A percentile compares a stretch with the other conserved stretches of the same genome.
Conservation (phyloP, 2,888 invertebrate genomes). For the Acrocera orbiculus region DNA sequence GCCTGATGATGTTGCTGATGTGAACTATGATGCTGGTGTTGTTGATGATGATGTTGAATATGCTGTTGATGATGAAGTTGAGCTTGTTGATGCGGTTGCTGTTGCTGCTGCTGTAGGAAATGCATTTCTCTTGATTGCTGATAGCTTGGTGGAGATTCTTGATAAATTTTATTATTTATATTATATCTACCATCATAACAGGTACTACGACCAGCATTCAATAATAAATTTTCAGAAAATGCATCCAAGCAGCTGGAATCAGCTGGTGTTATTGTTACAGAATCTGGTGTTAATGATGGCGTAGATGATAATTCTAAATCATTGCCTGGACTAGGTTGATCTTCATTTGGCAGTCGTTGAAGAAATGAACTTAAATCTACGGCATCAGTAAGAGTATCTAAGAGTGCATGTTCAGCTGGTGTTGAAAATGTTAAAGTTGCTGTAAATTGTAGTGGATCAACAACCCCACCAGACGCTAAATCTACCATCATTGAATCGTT, state of each 20-base stretch:
- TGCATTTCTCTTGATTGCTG: slow-evolving; percentile 43
- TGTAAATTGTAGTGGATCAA: slow-evolving; percentile 67
- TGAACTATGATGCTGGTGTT: slow-evolving; percentile 15
- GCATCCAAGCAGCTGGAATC: slow-evolving; percentile 47
- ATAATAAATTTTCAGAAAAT: slow-evolving; percentile 56
- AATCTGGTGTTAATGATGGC: slow-evolving; percentile 53
- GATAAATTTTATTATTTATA: slow-evolving; percentile 13
- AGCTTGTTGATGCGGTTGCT: slow-evolving; percentile 34
- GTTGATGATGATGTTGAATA: slow-evolving; percentile 17
- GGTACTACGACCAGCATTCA: slow-evolving; percentile 17
- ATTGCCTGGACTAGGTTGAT: slow-evolving; percentile 38
- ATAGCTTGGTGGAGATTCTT: slow-evolving; percentile 39
- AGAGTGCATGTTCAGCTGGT: slow-evolving; percentile 55
- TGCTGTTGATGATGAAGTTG: slow-evolving; percentile 47
- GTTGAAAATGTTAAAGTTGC: slow-evolving; percentile 65
- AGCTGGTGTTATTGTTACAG: slow-evolving; percentile 34
- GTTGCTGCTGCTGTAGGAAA: slow-evolving; percentile 38
- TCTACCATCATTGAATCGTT: slow-evolving; percentile 69
- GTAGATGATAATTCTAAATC: slow-evolving; percentile 55
- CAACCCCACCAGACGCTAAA: slow-evolving; percentile 41
- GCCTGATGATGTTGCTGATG: slow-evolving; percentile 14
- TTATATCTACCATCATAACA: slow-evolving; percentile 12
- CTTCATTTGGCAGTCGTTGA: slow-evolving; percentile 45
- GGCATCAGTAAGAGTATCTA: slow-evolving; percentile 62
- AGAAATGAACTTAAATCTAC: slow-evolving; percentile 61